Percentiles rank a stretch among this genome's conserved stretches.
Evolutionary conservation across 2,797 vertebrate genomes (phyloP).

Genomic region (Tenualosa ilisha): DNA sequence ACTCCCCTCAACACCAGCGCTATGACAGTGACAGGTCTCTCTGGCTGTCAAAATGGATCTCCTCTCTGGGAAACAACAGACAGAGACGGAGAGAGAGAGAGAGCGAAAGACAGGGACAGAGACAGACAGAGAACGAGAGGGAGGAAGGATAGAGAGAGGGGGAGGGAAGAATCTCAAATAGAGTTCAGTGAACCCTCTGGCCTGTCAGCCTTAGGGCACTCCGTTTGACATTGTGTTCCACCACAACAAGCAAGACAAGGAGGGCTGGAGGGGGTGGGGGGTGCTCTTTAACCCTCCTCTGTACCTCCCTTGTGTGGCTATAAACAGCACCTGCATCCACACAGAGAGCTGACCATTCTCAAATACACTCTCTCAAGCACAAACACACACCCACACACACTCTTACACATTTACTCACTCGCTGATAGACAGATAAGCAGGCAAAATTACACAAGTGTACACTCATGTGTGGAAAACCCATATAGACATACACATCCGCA

Average conservation of each 20-base stretch:
- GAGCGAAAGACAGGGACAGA: neutral
- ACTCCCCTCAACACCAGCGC: constrained; percentile 61
- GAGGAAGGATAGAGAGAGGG: constrained; percentile 5
- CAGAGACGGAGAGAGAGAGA: neutral
- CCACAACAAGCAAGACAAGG: constrained; percentile 62
- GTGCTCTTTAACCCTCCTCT: neutral
- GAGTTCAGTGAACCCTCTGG: constrained; percentile 66
- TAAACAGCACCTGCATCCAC: constrained; percentile 28
- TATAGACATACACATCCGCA: neutral
- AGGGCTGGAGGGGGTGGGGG: neutral
- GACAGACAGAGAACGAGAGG: constrained; percentile 7
- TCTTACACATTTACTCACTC: constrained; percentile 27
- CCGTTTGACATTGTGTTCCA: constrained; percentile 70
- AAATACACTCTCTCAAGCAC: neutral
- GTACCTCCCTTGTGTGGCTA: constrained; percentile 45
- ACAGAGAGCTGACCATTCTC: constrained; percentile 39
- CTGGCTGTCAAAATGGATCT: constrained; percentile 72
- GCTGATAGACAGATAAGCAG: neutral
- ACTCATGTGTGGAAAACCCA: neutral
- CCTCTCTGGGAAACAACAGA: constrained; percentile 60
- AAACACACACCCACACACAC: constrained; percentile 35
- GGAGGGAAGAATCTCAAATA: constrained; percentile 31
- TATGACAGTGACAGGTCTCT: constrained; percentile 71
- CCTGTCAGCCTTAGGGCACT: constrained; percentile 71
- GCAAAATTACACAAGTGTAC: constrained; percentile 43